A percentile compares a stretch with the other conserved stretches of the same genome.
These are phyloP conservation scores for Parauchenoglanis punctatus DNA, from an alignment of 2,797 vertebrate species.

Conservation along the genomic window DNA sequence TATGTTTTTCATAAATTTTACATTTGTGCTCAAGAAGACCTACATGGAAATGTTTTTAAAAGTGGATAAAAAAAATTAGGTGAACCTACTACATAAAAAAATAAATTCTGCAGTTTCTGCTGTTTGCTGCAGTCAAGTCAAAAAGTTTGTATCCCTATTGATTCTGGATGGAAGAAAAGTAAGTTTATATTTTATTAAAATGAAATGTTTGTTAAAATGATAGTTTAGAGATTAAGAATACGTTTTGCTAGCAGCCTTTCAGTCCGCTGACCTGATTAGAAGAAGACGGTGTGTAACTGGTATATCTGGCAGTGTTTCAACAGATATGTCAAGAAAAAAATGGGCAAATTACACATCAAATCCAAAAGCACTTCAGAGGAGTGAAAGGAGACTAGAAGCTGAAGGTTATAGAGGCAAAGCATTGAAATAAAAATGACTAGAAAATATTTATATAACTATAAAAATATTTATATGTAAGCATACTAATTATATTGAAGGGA, in stretches of 20 bases:
- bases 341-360: not conserved
- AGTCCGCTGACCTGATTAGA: not conserved
- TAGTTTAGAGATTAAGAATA: not conserved
- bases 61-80: not conserved
- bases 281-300: not conserved
- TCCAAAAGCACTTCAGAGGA: not conserved
- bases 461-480: not conserved
- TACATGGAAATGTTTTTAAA: not conserved
- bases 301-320: not conserved
- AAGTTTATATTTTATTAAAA: not conserved
- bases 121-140: not conserved
- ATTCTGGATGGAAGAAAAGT: not conserved
- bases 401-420: not conserved
- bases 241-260: not conserved
- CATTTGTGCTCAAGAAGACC: not conserved
- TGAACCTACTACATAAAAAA: not conserved
- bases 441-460: not conserved
- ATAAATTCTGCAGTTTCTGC: no score
- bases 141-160: not conserved
- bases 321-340: not conserved
- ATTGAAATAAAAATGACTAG: not conserved
- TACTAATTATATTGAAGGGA: not conserved
- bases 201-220: no score
- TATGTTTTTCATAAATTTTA: not conserved
- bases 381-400: not conserved